Evolutionary conservation across 2,888 invertebrate species (phyloP), one percentile per base, ranked within the genome.

Genomic region (Mythimna albipuncta): DNA sequence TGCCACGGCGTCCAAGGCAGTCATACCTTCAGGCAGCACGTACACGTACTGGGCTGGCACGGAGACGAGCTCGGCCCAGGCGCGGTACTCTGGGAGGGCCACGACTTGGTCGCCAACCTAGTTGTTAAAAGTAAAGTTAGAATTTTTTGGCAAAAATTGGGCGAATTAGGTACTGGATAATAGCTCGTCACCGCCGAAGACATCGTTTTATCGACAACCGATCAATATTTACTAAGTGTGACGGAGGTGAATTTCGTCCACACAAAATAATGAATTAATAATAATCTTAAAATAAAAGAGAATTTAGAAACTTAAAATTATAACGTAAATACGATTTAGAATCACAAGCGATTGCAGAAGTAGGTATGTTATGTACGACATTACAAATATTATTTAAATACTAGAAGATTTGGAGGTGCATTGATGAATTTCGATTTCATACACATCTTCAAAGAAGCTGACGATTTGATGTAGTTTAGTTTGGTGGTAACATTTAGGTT

Each of bases 31-130:
- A 26, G 98, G 98, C 88, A 98, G 96, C 69, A 97, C 97, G 96
- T 98, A 98, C 82, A 98, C 98, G 88, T 97, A 97, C 90, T 98
- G 97, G n/a, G 98, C 97, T 4, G 98, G 98, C 35, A 98, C 98
- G 2, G 97, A 96, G 10, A 98, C 98, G 77, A 98, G 95, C 94
- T 99, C 99, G 10, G 98, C 98, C 98, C 98, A 99, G 4, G 98
- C 98, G 86, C 97, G 97, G 96, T 97, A 98, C 93, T 99, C 98
- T 1, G 98, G 98, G 73, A 99, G 96, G 1, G 98, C 98, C 13
- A 98, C 98, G 26, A 99, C 99, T 91, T 97, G 97, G 91, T 98
- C 98, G 62, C 98, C 98, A 84, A 98, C 97, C 98, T 98, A 91
- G 2, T 81, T 72, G 75, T 68, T 77, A 71, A 72, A 35, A 64